Evolutionary conservation across 53 echinoderm and acorn worm species (phyloP), one percentile per base, ranked within the genome.

Genomic region (Astropecten irregularis): DNA sequence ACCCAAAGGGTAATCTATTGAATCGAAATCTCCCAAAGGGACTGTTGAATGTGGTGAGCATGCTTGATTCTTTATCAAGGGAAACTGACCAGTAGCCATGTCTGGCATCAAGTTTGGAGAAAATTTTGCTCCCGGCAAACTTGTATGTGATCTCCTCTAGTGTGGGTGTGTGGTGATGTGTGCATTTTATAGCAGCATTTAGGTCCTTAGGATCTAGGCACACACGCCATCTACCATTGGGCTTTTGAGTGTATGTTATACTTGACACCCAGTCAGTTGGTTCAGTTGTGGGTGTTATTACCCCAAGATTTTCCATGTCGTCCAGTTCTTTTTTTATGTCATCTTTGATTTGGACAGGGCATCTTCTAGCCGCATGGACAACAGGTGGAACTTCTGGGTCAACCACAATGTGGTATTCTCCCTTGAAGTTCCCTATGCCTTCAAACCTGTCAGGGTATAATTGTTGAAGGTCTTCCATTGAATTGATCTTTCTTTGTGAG

Each of bases 141-240:
- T 83, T 67, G 42, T 83, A 77, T 5, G 71, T 84, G 39, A 87
- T 71, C 35, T 93, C 93, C 44, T 93, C 87, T 0, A 93, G 9
- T 19, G 90, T 90, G 13, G 88, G 81, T 4, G 91, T 91, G 18
- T 81, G 72, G 32, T 87, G 88, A 37, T 90, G 85, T 37, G 40
- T 79, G 33, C 88, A 61, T 46, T 93, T 94, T 26, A 84, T 56
- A 21, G 88, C 86, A 15, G 44, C 68, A 49, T 94, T 94, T 31
- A 86, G 46, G 47, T 88, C 91, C 40, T 86, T 91, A 10, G 95
- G 95, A 28, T 94, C 89, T 20, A 92, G 81, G 47, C 92, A 94
- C 20, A 94, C 60, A 9, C 69, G 77, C 36, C 51, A 81, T 40
- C 34, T 48, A 3, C 85, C 87, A 51, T 85, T 84, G 0, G 84